phyloP scores from a whole-genome alignment of 1,140 invertebrate species.

The Achatina immaculata region DNA sequence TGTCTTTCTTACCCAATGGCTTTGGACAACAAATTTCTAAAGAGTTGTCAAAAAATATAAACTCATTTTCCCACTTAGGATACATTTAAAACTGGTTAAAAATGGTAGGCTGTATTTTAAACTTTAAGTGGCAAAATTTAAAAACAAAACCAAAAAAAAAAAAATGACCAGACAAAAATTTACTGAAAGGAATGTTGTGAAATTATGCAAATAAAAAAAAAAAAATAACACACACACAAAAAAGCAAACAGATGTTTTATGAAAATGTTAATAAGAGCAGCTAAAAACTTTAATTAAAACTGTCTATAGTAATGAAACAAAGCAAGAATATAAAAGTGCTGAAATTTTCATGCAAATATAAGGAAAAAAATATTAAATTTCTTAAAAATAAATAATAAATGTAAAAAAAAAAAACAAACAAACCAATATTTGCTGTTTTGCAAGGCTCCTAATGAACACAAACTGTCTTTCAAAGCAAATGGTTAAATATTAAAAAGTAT shows the following conservation, averaged over 20 bases:
- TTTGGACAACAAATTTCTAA: too few species aligned
- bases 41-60: too few species aligned
- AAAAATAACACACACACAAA: background rate
- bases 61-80: too few species aligned
- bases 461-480: too few species aligned
- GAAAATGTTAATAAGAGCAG: background rate
- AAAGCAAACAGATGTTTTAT: background rate
- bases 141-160: background rate
- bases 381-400: background rate
- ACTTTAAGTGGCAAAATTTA: background rate
- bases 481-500: too few species aligned
- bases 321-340: background rate
- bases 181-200: background rate
- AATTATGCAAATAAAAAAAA: background rate
- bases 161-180: background rate
- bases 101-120: too few species aligned
- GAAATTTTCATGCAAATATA: background rate
- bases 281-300: background rate
- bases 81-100: too few species aligned
- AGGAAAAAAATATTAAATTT: background rate
- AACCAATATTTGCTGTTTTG: too few species aligned
- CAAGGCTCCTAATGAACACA: too few species aligned
- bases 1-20: too few species aligned
- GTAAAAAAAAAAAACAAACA: slow-evolving; percentile 17
- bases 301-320: background rate